Evolutionary conservation across 1,140 invertebrate species (phyloP).

Genomic region (Ectropis grisescens): DNA sequence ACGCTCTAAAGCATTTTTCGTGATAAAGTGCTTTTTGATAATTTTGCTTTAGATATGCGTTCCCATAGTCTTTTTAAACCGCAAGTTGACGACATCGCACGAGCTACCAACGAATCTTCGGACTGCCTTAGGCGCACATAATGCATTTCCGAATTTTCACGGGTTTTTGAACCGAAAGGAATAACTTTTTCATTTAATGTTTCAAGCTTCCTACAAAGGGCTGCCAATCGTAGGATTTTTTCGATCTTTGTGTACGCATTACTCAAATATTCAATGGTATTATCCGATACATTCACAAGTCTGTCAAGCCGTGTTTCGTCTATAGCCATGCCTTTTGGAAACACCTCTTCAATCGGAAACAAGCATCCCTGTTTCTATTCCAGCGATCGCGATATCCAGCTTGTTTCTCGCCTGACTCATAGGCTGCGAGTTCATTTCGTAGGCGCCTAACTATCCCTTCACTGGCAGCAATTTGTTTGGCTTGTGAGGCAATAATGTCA

Average conservation of each 20-base stretch:
- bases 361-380: constrained; percentile 43
- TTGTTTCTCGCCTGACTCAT: constrained; percentile 58
- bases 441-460: constrained; percentile 41
- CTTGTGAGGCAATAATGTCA: constrained; percentile 55
- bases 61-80: constrained; percentile 53
- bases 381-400: constrained; percentile 53
- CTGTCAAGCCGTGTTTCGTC: constrained; percentile 34
- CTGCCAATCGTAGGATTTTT: constrained; percentile 64
- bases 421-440: constrained; percentile 38
- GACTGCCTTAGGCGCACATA: constrained; percentile 27
- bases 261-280: constrained; percentile 37
- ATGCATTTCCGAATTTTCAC: constrained; percentile 61
- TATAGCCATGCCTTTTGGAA: constrained; percentile 28
- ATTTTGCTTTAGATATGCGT: constrained; percentile 43
- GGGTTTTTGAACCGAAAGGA: constrained; percentile 66
- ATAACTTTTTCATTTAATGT: constrained; percentile 71
- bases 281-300: constrained; percentile 39
- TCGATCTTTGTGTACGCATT: constrained; percentile 59
- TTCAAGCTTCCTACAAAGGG: constrained; percentile 72
- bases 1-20: constrained; percentile 44
- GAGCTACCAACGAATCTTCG: constrained; percentile 39
- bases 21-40: constrained; percentile 36
- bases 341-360: constrained; percentile 34
- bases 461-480: constrained; percentile 51
- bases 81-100: constrained; percentile 34